Conservation (phyloP, 2,113 vertebrate species). For the Microtus richardsoni region DNA sequence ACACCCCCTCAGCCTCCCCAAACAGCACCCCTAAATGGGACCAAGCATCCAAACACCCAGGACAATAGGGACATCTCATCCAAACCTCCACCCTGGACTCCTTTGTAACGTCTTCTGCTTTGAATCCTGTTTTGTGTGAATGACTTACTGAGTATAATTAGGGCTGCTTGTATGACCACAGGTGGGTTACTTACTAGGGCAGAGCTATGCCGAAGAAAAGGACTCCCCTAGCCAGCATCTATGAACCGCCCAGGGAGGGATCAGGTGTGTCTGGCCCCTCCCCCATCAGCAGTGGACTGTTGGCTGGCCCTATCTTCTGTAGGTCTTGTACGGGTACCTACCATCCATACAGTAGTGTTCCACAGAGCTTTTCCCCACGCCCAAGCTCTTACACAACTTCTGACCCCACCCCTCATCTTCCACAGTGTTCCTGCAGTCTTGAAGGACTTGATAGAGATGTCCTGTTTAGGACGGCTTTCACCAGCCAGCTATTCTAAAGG, state of each 20-base stretch:
- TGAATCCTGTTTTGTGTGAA: too few species aligned
- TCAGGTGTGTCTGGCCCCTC: too few species aligned
- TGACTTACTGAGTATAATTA: neutral
- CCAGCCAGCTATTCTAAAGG: neutral
- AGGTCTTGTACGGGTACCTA: neutral
- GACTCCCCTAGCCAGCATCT: neutral
- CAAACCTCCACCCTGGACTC: neutral
- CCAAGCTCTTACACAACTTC: neutral
- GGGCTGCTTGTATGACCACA: neutral
- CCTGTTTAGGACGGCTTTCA: neutral
- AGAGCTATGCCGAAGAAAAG: neutral
- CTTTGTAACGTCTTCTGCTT: neutral
- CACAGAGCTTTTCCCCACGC: neutral
- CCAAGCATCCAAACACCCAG: neutral
- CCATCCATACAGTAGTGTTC: neutral
- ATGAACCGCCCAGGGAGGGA: neutral
- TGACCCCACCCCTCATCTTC: neutral
- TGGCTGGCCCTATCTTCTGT: neutral
- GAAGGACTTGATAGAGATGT: neutral
- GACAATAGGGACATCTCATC: neutral
- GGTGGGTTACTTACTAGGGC: neutral
- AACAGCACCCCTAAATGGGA: neutral
- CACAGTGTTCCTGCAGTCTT: neutral
- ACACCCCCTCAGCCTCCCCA: neutral
- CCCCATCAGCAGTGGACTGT: fast-evolving